Base-by-base conservation (phyloP, 2,888 invertebrate genomes). In the Enchytraeus crypticus region DNA sequence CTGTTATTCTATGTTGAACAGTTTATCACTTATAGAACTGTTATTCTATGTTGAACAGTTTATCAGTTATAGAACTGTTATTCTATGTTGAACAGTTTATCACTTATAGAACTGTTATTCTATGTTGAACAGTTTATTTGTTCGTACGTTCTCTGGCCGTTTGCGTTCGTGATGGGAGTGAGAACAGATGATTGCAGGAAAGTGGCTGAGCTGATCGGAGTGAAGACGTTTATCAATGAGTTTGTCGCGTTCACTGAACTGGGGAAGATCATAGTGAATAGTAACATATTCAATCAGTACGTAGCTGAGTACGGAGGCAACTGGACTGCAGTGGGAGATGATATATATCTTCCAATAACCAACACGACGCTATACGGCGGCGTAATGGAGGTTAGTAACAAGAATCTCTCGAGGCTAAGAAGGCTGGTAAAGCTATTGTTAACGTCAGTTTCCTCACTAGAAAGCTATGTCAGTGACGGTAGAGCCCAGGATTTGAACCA, bases 151-250 rank as follows among this genome's bases (percentile, higher is more conserved):
- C 92, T 97, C 75, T 90, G 90, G 73, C 97, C 97, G 0, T 75
- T 97, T 0, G 88, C 90, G 55, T 92, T 87, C 84, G 74, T 89
- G 14, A 89, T 97, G 87, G 97, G 85, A 2, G 82, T 83, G 0
- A 77, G 78, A 8, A 68, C 74, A 47, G 81, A 83, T 0, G 87
- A 91, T 68, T 88, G 88, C 65, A 85, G 86, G 70, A 76, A 82
- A 30, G 90, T 95, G 0, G 93, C 87, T 0, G 84, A 86, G 34
- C 82, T 96, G 8, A 87, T 96, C 51, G 95, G 67, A 4, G 57
- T 91, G 29, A 95, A 95, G 81, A 90, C 89, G 0, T 86, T 91
- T 21, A 84, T 92, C 21, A 95, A 95, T 73, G 95, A 95, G 77
- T 93, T 95, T 76, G 87, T 92, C 0, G 93, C 93, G 0, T 95